phyloP scores from a whole-genome alignment of 2,888 invertebrate genomes.

The Andrena marginata region DNA sequence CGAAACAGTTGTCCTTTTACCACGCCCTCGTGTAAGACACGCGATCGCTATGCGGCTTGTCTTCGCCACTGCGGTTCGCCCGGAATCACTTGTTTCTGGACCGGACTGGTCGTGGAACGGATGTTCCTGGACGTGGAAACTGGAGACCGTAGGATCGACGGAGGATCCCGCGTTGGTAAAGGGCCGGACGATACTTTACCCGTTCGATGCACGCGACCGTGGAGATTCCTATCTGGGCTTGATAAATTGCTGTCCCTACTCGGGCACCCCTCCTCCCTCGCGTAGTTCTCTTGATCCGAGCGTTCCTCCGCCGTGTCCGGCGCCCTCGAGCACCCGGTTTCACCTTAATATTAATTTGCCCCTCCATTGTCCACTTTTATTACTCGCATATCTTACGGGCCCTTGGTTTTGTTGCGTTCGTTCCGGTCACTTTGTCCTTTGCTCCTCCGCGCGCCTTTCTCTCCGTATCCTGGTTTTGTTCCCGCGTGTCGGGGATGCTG shows the following conservation, averaged over 20 bases:
- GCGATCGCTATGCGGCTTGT: conserved; percentile 1
- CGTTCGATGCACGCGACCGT: conserved; percentile 81
- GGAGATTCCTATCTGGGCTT: conserved; percentile 83
- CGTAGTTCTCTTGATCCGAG: conserved; percentile 46
- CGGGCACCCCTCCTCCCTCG: conserved; percentile 51
- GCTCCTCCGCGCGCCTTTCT: neutral
- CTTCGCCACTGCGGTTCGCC: neutral
- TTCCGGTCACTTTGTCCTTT: conserved; percentile 19
- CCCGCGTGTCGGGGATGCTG: neutral
- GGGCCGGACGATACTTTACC: conserved; percentile 80
- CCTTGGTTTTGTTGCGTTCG: conserved; percentile 74
- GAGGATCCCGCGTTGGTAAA: neutral
- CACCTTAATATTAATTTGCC: conserved; percentile 84
- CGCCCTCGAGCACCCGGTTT: conserved; percentile 65
- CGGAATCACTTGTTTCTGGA: neutral
- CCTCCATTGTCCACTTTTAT: conserved; percentile 83
- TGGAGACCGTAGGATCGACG: conserved; percentile 6
- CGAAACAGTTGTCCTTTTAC: conserved; percentile 75
- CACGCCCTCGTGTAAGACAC: neutral
- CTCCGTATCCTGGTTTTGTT: neutral
- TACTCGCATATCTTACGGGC: conserved; percentile 82
- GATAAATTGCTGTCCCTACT: conserved; percentile 84
- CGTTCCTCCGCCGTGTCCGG: conserved; percentile 50
- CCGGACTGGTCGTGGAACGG: no score
- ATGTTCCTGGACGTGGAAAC: neutral